These are phyloP conservation scores for Heterocephalus glaber DNA, from an alignment of 2,113 vertebrate genomes.

Conservation along the genomic window DNA sequence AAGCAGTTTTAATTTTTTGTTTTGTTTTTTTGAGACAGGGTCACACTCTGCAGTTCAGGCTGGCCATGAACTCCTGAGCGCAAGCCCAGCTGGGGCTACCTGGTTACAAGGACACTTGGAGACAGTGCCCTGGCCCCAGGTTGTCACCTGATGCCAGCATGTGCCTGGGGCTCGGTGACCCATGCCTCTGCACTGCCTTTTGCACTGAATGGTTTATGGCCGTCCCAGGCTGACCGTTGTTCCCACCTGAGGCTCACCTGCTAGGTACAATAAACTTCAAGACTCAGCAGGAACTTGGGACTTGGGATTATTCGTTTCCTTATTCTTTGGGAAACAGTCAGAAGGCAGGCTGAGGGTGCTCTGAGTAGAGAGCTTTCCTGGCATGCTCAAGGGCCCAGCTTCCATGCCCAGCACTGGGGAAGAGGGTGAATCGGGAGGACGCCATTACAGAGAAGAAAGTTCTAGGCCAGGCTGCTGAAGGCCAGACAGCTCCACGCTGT, in stretches of 20 bases:
- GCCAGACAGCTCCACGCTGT: neutral
- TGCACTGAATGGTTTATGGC: neutral
- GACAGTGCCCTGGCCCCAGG: neutral
- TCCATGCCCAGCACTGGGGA: too few relatives aligned
- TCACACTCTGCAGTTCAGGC: neutral
- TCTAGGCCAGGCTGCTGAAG: neutral
- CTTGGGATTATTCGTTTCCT: constrained; percentile 46
- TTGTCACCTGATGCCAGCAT: neutral
- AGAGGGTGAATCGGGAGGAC: too few relatives aligned
- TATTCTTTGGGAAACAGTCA: neutral
- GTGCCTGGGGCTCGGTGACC: neutral
- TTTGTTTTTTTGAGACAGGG: neutral
- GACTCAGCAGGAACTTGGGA: constrained; percentile 46
- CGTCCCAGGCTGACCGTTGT: neutral
- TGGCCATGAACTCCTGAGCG: neutral
- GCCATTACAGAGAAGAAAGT: neutral
- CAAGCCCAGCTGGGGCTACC: neutral
- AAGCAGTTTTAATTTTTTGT: neutral
- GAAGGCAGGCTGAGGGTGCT: neutral
- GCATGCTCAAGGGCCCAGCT: neutral
- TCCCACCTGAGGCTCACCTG: constrained; percentile 27
- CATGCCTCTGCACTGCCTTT: neutral
- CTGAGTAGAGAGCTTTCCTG: neutral
- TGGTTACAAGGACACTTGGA: neutral
- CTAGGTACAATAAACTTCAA: neutral